These are phyloP conservation scores for Sprattus sprattus DNA, from an alignment of 2,113 vertebrate genomes.

Conservation along the genomic window DNA sequence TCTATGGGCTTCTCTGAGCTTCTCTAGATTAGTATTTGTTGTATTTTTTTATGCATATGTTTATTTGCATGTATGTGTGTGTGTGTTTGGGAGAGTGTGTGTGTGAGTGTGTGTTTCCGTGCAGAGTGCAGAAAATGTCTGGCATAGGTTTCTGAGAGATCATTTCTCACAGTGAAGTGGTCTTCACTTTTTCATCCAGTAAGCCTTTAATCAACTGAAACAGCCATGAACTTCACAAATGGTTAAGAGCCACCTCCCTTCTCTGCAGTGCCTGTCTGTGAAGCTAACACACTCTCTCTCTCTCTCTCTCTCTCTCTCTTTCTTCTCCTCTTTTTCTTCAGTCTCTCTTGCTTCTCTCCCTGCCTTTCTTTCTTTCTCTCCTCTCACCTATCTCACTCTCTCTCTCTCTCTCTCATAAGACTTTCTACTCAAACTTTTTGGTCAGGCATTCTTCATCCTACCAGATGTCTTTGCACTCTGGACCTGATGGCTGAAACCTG, in stretches of 20 bases:
- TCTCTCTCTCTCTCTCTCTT: slow-evolving; percentile 16
- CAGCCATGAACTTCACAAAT: slow-evolving; percentile 62
- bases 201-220: slow-evolving; percentile 59
- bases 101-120: slow-evolving; percentile 21
- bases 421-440: not conserved
- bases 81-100: not conserved
- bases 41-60: not conserved
- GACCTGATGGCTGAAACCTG: not conserved
- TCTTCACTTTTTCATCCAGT: slow-evolving; percentile 43
- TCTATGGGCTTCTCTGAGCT: no score
- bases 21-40: no score
- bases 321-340: not conserved
- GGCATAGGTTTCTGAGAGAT: slow-evolving; percentile 25
- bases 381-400: not conserved
- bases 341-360: not conserved
- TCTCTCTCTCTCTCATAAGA: not conserved
- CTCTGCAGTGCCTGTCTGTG: slow-evolving; percentile 40
- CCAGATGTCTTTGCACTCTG: not conserved
- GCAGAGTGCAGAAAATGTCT: not conserved
- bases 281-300: slow-evolving; percentile 22
- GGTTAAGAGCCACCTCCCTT: slow-evolving; percentile 46
- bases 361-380: not conserved
- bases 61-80: slow-evolving; percentile 16
- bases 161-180: slow-evolving; percentile 31
- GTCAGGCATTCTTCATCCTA: not conserved